These are phyloP conservation scores for Siderastrea radians DNA, from an alignment of 92 coral and sea anemone species.

Conservation along the genomic window DNA sequence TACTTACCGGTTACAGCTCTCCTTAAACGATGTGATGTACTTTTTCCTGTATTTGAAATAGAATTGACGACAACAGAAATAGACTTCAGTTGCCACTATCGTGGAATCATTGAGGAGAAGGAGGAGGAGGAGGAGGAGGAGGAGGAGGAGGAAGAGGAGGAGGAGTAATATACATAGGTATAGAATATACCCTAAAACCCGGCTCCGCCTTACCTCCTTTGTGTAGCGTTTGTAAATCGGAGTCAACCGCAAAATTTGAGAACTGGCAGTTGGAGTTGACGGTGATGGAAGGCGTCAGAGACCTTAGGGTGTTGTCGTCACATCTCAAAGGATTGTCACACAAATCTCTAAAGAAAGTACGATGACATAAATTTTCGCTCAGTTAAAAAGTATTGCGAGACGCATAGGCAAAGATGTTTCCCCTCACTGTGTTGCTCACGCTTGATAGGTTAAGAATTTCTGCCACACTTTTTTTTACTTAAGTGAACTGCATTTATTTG, in stretches of 20 bases:
- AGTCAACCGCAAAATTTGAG: neutral
- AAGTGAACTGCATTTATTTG: no score
- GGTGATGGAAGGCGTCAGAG: neutral
- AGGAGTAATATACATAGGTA: no score
- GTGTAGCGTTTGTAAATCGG: neutral
- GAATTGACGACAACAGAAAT: neutral
- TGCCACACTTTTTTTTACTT: no score
- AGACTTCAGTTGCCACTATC: neutral
- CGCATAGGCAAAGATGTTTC: no score
- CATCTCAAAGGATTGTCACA: slow-evolving; percentile 66
- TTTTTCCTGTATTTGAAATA: neutral
- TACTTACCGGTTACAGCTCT: slow-evolving; percentile 3
- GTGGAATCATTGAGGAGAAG: no score
- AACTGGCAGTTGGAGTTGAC: slow-evolving; percentile 16
- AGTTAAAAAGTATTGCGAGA: neutral
- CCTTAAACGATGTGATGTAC: neutral
- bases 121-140: no score
- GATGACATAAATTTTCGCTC: neutral
- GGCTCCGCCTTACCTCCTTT: neutral
- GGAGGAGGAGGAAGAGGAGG: no score
- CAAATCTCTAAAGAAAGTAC: slow-evolving; percentile 38
- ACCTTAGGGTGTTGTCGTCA: slow-evolving; percentile 12
- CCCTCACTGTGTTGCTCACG: no score
- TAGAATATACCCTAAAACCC: no score
- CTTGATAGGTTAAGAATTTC: no score